Evolutionary conservation across 2,113 vertebrate species (phyloP).

Genomic region (Sisor rabdophorus): DNA sequence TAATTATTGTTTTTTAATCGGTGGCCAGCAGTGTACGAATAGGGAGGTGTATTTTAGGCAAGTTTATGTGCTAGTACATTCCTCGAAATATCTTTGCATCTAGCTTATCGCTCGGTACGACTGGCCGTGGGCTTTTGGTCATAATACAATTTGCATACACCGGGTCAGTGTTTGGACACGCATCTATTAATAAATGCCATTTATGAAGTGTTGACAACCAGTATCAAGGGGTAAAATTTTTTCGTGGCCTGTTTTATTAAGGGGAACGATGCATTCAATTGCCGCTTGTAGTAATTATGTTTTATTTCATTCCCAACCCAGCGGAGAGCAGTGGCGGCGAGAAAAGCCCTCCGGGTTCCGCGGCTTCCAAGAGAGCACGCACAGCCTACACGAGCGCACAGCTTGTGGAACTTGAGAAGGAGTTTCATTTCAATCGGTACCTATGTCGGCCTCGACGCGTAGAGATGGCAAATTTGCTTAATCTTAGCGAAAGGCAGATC

Average conservation of each 20-base stretch:
- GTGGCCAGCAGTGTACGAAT: neutral
- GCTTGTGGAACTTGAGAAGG: slow-evolving; percentile 81
- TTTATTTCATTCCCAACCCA: slow-evolving; percentile 81
- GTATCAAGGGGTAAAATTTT: slow-evolving; percentile 69
- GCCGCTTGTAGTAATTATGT: slow-evolving; percentile 81
- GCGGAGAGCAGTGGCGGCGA: slow-evolving; percentile 86
- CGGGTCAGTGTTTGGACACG: slow-evolving; percentile 76
- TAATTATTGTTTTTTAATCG: no score
- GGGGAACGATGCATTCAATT: slow-evolving; percentile 84
- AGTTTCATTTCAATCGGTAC: slow-evolving; percentile 97
- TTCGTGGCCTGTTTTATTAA: slow-evolving; percentile 84
- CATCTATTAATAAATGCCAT: slow-evolving; percentile 97
- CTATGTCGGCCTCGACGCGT: slow-evolving; percentile 89
- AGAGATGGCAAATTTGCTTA: slow-evolving; percentile 96
- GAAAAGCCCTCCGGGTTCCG: slow-evolving; percentile 92
- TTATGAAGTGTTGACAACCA: slow-evolving; percentile 92
- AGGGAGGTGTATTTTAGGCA: neutral
- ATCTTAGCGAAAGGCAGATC: slow-evolving; percentile 94
- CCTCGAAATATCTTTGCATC: slow-evolving; percentile 16
- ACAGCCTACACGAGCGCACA: slow-evolving; percentile 96
- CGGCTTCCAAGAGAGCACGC: slow-evolving; percentile 94
- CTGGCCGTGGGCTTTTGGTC: slow-evolving; percentile 60
- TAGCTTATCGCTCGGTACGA: slow-evolving; percentile 32
- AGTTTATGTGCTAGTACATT: neutral
- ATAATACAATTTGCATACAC: slow-evolving; percentile 93